These are phyloP conservation scores for Parelbella ahira DNA, from an alignment of 2,888 invertebrate species.

Conservation along the genomic window DNA sequence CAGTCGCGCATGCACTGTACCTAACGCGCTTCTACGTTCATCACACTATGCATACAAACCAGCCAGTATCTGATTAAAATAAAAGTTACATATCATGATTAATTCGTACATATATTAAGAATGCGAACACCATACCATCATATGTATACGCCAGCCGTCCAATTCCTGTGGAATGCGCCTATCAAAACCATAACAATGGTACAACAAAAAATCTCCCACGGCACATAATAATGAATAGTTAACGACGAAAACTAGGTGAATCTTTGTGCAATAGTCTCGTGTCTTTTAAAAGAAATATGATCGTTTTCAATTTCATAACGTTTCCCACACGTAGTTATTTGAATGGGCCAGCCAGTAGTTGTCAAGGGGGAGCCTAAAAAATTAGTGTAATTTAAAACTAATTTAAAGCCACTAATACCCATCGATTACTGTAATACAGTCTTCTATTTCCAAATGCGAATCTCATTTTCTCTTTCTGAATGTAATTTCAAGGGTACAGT, in stretches of 20 bases:
- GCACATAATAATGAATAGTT: conserved; percentile 78
- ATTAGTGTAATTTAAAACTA: conserved; percentile 76
- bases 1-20: too few species aligned
- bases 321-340: conserved; percentile 69
- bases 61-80: too few species aligned
- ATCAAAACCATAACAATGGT: conserved; percentile 69
- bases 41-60: too few species aligned
- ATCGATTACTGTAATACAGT: too few species aligned
- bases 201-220: conserved; percentile 72
- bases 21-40: too few species aligned
- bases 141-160: conserved; percentile 38
- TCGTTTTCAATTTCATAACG: conserved; percentile 79
- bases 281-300: conserved; percentile 80
- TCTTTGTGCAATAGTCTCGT: conserved; percentile 76
- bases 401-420: conserved; percentile 52
- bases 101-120: too few species aligned
- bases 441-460: too few species aligned
- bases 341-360: conserved; percentile 53
- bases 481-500: too few species aligned
- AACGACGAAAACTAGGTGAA: conserved; percentile 80
- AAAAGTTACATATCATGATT: too few species aligned
- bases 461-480: too few species aligned
- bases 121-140: neutral
- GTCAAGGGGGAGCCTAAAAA: conserved; percentile 55
- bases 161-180: conserved; percentile 68